Evolutionary conservation across 2,113 vertebrate species (phyloP).

Genomic region (Pavo muticus): DNA sequence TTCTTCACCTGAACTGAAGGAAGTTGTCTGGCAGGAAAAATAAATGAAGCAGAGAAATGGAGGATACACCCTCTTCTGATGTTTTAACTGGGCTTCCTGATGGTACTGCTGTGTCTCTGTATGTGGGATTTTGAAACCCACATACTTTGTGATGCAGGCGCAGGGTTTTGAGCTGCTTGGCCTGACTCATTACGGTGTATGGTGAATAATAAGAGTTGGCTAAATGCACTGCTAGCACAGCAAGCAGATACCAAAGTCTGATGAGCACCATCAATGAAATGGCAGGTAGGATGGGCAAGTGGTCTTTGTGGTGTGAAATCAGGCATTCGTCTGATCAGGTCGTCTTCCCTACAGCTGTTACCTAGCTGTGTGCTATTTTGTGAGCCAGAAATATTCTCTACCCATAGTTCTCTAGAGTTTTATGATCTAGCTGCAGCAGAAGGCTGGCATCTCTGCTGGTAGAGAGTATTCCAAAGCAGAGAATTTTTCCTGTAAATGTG

Average conservation of each 20-base stretch:
- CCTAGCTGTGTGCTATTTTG: not conserved
- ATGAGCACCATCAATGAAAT: not conserved
- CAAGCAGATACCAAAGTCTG: not conserved
- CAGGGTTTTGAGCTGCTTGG: not conserved
- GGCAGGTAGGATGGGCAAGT: not conserved
- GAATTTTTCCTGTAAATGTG: slow-evolving; percentile 31
- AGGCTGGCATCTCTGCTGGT: not conserved
- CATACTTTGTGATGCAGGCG: fast-evolving
- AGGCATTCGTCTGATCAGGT: not conserved
- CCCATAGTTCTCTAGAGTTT: not conserved
- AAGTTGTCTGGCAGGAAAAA: not conserved
- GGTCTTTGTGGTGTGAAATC: not conserved
- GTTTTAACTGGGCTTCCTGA: not conserved
- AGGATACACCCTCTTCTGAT: fast-evolving
- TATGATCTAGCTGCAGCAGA: not conserved
- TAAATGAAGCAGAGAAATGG: not conserved
- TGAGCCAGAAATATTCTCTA: not conserved
- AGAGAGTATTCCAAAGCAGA: slow-evolving; percentile 30
- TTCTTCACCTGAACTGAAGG: not conserved
- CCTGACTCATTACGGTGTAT: not conserved
- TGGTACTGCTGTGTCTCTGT: not conserved
- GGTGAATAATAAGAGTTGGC: not conserved
- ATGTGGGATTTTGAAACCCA: not conserved
- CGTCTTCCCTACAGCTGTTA: not conserved
- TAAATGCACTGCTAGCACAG: not conserved